Percentiles rank a stretch among this genome's conserved stretches.
phyloP scores from a whole-genome alignment of 2,797 vertebrate species.

The Pagetopsis macropterus region DNA sequence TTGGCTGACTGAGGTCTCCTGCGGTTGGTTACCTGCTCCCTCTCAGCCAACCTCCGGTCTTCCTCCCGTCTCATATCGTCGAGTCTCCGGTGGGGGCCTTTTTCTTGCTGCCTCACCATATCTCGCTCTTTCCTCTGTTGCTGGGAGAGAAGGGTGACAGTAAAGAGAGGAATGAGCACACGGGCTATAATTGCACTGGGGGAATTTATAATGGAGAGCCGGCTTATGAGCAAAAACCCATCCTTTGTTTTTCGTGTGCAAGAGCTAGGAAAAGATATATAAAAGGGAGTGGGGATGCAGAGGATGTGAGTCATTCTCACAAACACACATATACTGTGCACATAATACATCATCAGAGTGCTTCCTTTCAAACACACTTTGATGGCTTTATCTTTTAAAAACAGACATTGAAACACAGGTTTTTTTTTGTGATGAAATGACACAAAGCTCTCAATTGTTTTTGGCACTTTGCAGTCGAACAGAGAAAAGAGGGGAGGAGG shows the following conservation, averaged over 20 bases:
- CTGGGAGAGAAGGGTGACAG: conserved; percentile 79
- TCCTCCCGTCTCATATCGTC: conserved; percentile 93
- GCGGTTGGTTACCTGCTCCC: conserved; percentile 90
- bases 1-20: conserved; percentile 60
- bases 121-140: conserved; percentile 94
- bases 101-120: conserved; percentile 94
- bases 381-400: conserved; percentile 18
- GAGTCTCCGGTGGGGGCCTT: conserved; percentile 90
- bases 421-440: conserved; percentile 46
- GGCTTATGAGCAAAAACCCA: conserved; percentile 35
- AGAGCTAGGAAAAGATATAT: conserved; percentile 19
- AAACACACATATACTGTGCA: not conserved
- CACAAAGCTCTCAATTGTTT: conserved; percentile 45
- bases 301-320: conserved; percentile 57
- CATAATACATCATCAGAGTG: conserved; percentile 25
- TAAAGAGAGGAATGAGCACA: conserved; percentile 67
- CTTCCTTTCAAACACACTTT: conserved; percentile 38
- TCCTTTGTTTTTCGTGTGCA: conserved; percentile 35
- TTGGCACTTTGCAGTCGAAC: conserved; percentile 38
- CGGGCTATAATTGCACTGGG: conserved; percentile 44
- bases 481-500: conserved; percentile 12
- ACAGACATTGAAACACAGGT: conserved; percentile 23
- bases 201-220: conserved; percentile 41
- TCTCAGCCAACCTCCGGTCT: conserved; percentile 90
- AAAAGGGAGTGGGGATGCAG: conserved; percentile 22